Evolutionary conservation across 2,113 vertebrate genomes (phyloP), one percentile per base, ranked within the genome.

Genomic region (Ptilonorhynchus violaceus): DNA sequence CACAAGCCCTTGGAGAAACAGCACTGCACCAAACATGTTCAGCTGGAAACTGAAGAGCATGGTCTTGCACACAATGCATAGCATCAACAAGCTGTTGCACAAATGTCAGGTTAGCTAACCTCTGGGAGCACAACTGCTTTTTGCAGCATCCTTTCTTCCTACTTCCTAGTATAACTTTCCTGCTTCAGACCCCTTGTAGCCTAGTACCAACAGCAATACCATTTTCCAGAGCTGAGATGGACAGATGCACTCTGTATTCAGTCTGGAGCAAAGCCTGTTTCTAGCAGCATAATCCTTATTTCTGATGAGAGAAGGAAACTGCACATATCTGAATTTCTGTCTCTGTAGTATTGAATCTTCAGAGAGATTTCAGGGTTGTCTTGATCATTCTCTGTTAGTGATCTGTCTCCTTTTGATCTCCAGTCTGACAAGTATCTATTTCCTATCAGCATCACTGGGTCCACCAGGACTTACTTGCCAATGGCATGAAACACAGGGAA

Each of bases 361-460:
- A 44, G 13, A 72, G 44, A 70, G 35, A 27, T 42, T 56, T 6
- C 22, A 76, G 46, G 13, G 14, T n/a, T 76, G 24, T 14, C 17
- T 55, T 63, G 16, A 24, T 72, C 35, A 23, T 72, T 81, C 28
- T 89, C 52, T 78, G 13, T 37, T 33, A 46, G n/a, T 25, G 49
- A 60, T n/a, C 17, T 7, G 1, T 69, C 44, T 78, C 39, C 41
- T 89, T 72, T n/a, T 0, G 0, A 15, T 46, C 53, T 79, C 59
- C 56, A 60, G 9, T 28, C 46, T 60, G 67, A 59, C n/a, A 68
- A 10, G 13, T 3, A 2, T 41, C 19, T 37, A 7, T 42, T 37
- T 46, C 37, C 11, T 41, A 20, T 23, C 28, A 70, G 41, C 9
- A 41, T 19, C 60, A 44, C 35, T 15, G 9, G 5, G 11, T 33